Base-by-base conservation (phyloP, 1,140 invertebrate genomes). In the Zaprionus ghesquierei region DNA sequence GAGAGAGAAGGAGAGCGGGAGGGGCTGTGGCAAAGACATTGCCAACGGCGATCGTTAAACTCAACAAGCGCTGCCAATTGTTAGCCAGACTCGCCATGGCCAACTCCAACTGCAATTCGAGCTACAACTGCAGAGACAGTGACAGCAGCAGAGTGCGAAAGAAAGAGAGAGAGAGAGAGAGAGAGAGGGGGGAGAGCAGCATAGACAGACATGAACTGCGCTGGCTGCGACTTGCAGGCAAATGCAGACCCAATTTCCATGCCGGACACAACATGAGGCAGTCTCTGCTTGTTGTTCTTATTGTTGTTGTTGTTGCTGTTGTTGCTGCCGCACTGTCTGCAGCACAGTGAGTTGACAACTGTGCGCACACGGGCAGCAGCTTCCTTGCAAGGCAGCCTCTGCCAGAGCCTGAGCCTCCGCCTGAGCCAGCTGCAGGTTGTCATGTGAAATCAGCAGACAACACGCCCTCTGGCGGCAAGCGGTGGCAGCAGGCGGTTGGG, bases 1-100 rank as follows among this genome's bases (percentile, higher is more conserved):
- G 27, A 64, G 2, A 41, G 22, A 23, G 12, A 38, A 18, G 12
- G 18, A 56, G 38, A 60, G 29, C 2, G 33, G 5, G n/a, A 61
- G 46, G 50, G 9, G 27, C 18, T 50, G 9, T 29, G 49, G 29
- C 33, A 53, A 41, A 54, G 31, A 73, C 54, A 41, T 75, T 22
- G 56, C 82, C 75, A 15, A 23, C 49, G 75, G 81, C 82, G 81
- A 86, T 86, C 81, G 81, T 85, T 86, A 81, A 75, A 75, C 46
- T 56, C 63, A 56, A 68, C 76, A 74, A 71, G 51, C 66, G 51
- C 31, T 59, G 58, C 41, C 54, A 51, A 69, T 66, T 65, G 72
- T 59, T 44, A n/a, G 44, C 9, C 33, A 50, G 44, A 35, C 63
- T 66, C 20, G 25, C 35, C 20, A 4, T 22, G 8, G 15, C 22